Percentiles rank a stretch among this genome's conserved stretches.
Conservation (phyloP, 2,888 invertebrate genomes). For the Cephalotes varians region DNA sequence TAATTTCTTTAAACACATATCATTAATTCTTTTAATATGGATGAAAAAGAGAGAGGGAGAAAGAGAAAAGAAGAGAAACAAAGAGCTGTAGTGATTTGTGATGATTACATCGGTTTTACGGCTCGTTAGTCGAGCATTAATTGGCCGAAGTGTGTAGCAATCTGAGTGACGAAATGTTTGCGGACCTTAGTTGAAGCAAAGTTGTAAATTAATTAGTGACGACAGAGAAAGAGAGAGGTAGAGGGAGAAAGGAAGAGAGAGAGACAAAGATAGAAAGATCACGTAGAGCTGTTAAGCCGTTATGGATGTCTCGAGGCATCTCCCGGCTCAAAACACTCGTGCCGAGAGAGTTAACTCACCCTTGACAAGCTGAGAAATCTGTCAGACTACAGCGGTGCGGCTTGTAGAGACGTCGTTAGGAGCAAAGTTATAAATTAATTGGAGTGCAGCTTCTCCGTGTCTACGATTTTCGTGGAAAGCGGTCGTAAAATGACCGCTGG, state of each 20-base stretch:
- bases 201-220: conserved; percentile 47
- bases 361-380: conserved; percentile 48
- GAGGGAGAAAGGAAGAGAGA: neutral
- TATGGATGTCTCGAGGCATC: conserved; percentile 46
- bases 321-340: conserved; percentile 37
- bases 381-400: conserved; percentile 21
- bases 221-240: neutral
- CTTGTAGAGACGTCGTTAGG: conserved; percentile 46
- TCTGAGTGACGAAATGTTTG: conserved; percentile 24
- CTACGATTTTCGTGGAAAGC: conserved; percentile 17
- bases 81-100: neutral
- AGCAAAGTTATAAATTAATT: conserved; percentile 51
- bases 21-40: neutral
- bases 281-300: conserved; percentile 27
- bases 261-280: conserved; percentile 13
- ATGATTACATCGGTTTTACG: neutral
- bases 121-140: conserved; percentile 12
- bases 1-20: neutral
- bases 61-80: neutral
- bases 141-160: conserved; percentile 16
- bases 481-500: conserved; percentile 29
- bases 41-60: neutral
- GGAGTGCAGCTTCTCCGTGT: conserved; percentile 33
- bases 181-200: conserved; percentile 12
- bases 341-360: conserved; percentile 29